Percentiles rank a stretch among this genome's conserved stretches.
Conservation (phyloP, 1,140 invertebrate genomes). For the Phortica variegata region DNA sequence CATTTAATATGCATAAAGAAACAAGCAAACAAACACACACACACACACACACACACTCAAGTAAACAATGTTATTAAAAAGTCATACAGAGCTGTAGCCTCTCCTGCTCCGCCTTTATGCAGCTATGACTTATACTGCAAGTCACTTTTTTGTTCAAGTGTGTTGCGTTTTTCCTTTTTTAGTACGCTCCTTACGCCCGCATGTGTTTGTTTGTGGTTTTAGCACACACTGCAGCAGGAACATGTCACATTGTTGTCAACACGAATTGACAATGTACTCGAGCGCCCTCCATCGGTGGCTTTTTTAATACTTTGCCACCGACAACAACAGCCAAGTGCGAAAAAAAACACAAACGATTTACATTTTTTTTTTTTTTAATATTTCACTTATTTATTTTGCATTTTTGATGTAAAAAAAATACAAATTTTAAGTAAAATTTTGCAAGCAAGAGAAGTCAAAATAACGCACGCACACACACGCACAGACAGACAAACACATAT, state of each 20-base stretch:
- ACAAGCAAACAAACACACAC: background rate
- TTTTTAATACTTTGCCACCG: conserved; percentile 37
- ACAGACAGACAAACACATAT: no score
- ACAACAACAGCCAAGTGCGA: no score
- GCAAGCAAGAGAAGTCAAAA: no score
- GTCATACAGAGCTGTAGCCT: conserved; percentile 20
- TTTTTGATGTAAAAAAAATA: conserved; percentile 43
- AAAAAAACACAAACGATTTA: no score
- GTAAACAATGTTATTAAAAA: conserved; percentile 39
- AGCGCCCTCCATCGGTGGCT: no score
- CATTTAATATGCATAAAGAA: conserved; percentile 21
- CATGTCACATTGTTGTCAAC: conserved; percentile 45
- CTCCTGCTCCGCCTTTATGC: background rate
- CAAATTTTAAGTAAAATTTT: no score
- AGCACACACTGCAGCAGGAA: conserved; percentile 7
- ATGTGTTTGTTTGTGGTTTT: conserved; percentile 13
- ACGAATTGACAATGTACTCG: conserved; percentile 24
- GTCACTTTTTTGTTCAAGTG: conserved; percentile 1
- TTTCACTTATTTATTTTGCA: no score
- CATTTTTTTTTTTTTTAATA: conserved; percentile 34
- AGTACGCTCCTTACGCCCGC: no score
- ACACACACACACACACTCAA: conserved; percentile 11
- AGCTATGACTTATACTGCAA: background rate
- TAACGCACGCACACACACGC: conserved; percentile 11
- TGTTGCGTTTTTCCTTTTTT: conserved; percentile 20